A percentile compares a stretch with the other conserved stretches of the same genome.
Conservation (phyloP, 2,113 vertebrate genomes). For the Planiliza haematocheilus region DNA sequence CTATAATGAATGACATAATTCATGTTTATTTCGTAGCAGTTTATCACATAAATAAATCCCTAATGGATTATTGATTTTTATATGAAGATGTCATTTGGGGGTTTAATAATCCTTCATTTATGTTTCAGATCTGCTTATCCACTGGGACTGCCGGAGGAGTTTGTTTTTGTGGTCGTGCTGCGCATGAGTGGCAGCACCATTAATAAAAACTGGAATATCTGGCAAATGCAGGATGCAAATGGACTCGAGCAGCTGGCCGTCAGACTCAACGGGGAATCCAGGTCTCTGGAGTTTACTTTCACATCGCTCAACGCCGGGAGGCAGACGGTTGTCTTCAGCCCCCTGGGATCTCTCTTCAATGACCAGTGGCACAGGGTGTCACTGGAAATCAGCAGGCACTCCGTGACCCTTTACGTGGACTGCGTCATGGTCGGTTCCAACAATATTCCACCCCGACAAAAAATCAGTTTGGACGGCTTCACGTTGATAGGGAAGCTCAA, state of each 20-base stretch:
- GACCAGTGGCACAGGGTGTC: slow-evolving; percentile 90
- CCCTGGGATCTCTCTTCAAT: slow-evolving; percentile 87
- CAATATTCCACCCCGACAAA: slow-evolving; percentile 81
- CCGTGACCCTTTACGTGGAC: slow-evolving; percentile 87
- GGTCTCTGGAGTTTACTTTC: slow-evolving; percentile 88
- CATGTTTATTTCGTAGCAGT: no score
- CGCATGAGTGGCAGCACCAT: slow-evolving; percentile 88
- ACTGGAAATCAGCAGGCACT: slow-evolving; percentile 84
- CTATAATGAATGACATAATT: no score
- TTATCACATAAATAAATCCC: no score
- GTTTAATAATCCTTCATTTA: neutral
- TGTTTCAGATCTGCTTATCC: slow-evolving; percentile 87
- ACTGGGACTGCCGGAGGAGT: slow-evolving; percentile 88
- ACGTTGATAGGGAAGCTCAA: slow-evolving; percentile 89
- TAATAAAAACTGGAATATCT: slow-evolving; percentile 89
- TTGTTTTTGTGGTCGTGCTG: slow-evolving; percentile 88
- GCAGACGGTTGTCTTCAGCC: slow-evolving; percentile 82
- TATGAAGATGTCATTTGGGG: neutral
- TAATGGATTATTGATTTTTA: no score
- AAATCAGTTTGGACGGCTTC: slow-evolving; percentile 85
- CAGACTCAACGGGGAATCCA: slow-evolving; percentile 86
- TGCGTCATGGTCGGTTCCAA: slow-evolving; percentile 85
- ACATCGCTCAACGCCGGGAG: slow-evolving; percentile 79
- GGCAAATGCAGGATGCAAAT: slow-evolving; percentile 89
- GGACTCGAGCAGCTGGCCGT: slow-evolving; percentile 89